Percentiles rank a stretch among this genome's conserved stretches.
Conservation (phyloP, 2,888 invertebrate species). For the Podabrus alpinus region DNA sequence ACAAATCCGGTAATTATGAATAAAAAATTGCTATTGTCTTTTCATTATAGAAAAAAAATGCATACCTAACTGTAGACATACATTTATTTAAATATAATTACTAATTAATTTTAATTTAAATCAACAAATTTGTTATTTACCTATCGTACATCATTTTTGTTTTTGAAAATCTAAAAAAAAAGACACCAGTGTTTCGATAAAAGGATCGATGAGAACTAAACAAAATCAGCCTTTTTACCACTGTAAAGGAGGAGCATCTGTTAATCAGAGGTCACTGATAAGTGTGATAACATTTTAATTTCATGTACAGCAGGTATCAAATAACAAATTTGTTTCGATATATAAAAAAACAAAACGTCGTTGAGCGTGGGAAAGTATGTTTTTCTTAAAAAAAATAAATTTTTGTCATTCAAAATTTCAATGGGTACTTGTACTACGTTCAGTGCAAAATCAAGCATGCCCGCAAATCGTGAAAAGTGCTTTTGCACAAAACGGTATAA, state of each 20-base stretch:
- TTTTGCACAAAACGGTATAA: too few species aligned
- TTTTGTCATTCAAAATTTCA: background rate
- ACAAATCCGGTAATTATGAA: too few species aligned
- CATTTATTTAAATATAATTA: too few species aligned
- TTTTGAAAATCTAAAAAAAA: background rate
- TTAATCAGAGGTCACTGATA: constrained; percentile 22
- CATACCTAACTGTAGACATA: background rate
- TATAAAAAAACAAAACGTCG: background rate
- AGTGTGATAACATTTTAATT: constrained; percentile 11
- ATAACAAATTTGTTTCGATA: constrained; percentile 1
- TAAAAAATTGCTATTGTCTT: too few species aligned
- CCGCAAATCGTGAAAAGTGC: background rate
- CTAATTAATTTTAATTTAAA: background rate
- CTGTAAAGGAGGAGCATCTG: constrained; percentile 10
- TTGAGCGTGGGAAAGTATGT: background rate
- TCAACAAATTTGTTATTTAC: background rate
- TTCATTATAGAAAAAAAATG: too few species aligned
- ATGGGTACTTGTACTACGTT: background rate
- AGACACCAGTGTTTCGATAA: background rate
- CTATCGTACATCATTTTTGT: background rate
- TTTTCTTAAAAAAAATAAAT: background rate
- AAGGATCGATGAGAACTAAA: constrained; percentile 5
- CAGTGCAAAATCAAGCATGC: background rate
- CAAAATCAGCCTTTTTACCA: constrained; percentile 13
- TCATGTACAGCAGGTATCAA: constrained; percentile 6